Evolutionary conservation across 2,797 vertebrate genomes (phyloP).

Genomic region (Lerista edwardsae): DNA sequence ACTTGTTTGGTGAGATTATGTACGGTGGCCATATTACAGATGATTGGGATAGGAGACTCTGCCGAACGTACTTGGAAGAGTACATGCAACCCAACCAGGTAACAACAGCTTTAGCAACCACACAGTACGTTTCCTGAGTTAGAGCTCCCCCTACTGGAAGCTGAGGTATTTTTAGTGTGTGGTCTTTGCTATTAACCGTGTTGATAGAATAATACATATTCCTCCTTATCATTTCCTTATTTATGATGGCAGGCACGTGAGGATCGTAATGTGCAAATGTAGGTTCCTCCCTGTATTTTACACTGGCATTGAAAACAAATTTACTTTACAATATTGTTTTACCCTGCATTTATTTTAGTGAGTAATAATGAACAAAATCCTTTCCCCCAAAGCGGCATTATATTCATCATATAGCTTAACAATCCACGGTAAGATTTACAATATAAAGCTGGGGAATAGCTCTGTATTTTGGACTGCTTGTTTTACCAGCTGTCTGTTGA

Average conservation of each 20-base stretch:
- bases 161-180: neutral
- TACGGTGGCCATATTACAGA: conserved; percentile 83
- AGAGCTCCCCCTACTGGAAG: conserved; percentile 88
- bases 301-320: neutral
- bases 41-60: conserved; percentile 84
- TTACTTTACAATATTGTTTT: neutral
- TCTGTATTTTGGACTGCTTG: neutral
- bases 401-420: neutral
- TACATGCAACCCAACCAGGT: conserved; percentile 85
- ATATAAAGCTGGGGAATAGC: neutral
- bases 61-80: conserved; percentile 82
- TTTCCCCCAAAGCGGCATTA: neutral
- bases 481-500: neutral
- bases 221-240: neutral
- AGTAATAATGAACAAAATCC: neutral
- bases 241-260: neutral
- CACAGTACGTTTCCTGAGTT: conserved; percentile 82
- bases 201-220: neutral
- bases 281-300: neutral
- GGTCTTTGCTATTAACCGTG: neutral
- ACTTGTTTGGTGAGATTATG: conserved; percentile 86
- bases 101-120: neutral
- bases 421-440: neutral
- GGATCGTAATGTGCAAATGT: neutral
- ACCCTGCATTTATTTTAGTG: neutral